Conservation (phyloP, 2,113 vertebrate genomes). For the Edolisoma coerulescens region DNA sequence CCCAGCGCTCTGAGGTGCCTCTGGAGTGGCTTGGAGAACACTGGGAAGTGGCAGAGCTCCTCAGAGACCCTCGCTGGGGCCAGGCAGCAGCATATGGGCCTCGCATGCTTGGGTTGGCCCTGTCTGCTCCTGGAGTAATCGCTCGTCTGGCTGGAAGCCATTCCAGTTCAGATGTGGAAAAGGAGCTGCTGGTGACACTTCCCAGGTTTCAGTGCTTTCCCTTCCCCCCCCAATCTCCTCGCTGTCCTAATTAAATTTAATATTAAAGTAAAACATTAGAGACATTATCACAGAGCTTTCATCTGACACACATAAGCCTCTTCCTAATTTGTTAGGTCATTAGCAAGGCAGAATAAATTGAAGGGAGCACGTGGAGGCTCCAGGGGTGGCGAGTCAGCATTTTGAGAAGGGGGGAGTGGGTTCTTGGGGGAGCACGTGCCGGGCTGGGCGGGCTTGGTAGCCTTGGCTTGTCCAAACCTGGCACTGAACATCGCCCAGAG, state of each 20-base stretch:
- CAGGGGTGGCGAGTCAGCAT: not conserved
- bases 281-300: not conserved
- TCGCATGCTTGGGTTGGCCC: not conserved
- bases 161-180: constrained; percentile 1
- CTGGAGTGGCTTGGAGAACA: not conserved
- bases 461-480: not conserved
- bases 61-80: not conserved
- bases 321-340: not conserved
- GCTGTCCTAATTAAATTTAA: constrained; percentile 39
- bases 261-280: constrained; percentile 10
- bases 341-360: not conserved
- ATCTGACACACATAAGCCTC: not conserved
- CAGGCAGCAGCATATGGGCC: constrained; percentile 11
- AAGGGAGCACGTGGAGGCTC: not conserved
- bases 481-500: not conserved
- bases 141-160: constrained; percentile 39
- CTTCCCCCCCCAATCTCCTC: not conserved
- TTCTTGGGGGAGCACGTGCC: not conserved
- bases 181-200: constrained; percentile 26
- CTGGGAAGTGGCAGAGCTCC: not conserved
- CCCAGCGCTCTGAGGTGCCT: not conserved
- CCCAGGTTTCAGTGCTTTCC: not conserved
- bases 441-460: not conserved
- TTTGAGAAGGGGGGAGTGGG: not conserved
- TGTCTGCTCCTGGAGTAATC: constrained; percentile 3